Evolutionary conservation across 2,113 vertebrate species (phyloP).

Genomic region (chimpanzee (Pan troglodytes)): NHGRI_mPanTro3-v2.1_pri NC_072416.2:52308001-52308500

Average conservation of each 20-base stretch:
- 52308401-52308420: slow-evolving; percentile 89
- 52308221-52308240: slow-evolving; percentile 95
- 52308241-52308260: slow-evolving; percentile 91
- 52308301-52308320: slow-evolving; percentile 86
- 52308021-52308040: slow-evolving; percentile 75
- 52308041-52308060: slow-evolving; percentile 88
- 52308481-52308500: slow-evolving; percentile 67
- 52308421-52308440: slow-evolving; percentile 83
- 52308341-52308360: slow-evolving; percentile 68
- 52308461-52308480: slow-evolving; percentile 83
- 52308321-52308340: slow-evolving; percentile 83
- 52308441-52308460: slow-evolving; percentile 83
- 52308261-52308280: slow-evolving; percentile 93
- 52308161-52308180: slow-evolving; percentile 98
- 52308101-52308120: slow-evolving; percentile 86
- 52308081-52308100: slow-evolving; percentile 84
- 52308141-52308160: slow-evolving; percentile 99
- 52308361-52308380: slow-evolving; percentile 90
- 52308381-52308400: slow-evolving; percentile 89
- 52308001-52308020: slow-evolving; percentile 93
- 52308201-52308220: slow-evolving; percentile 99
- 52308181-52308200: slow-evolving; percentile 96
- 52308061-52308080: slow-evolving; percentile 89
- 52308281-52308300: slow-evolving; percentile 91
- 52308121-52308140: slow-evolving; percentile 95